A percentile compares a stretch with the other conserved stretches of the same genome.
These are phyloP conservation scores for Lycaena phlaeas DNA, from an alignment of 2,888 invertebrate species.

Conservation along the genomic window DNA sequence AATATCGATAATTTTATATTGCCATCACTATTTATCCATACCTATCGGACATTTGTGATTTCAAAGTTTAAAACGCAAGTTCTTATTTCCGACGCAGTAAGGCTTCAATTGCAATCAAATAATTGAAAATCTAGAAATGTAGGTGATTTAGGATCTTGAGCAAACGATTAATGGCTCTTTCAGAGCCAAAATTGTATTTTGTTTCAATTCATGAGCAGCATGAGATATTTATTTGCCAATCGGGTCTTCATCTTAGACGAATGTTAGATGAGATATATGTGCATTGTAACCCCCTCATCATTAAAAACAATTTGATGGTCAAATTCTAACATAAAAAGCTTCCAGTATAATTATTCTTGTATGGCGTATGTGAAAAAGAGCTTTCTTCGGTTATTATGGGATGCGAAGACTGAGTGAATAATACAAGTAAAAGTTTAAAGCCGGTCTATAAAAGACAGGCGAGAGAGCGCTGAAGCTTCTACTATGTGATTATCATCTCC, in stretches of 20 bases:
- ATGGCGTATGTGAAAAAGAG: too few relatives aligned
- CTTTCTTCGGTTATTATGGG: too few relatives aligned
- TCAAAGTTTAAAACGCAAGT: constrained; percentile 4
- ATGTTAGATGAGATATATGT: too few relatives aligned
- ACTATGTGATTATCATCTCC: not conserved
- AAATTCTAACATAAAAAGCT: too few relatives aligned
- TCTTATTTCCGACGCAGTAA: constrained; percentile 3
- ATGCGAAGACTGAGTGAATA: not conserved
- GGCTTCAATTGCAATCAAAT: constrained; percentile 5
- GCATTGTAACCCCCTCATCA: too few relatives aligned
- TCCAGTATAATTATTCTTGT: too few relatives aligned
- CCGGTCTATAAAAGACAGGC: not conserved
- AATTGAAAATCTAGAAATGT: constrained; percentile 3
- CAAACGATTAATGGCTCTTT: not conserved
- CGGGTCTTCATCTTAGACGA: not conserved
- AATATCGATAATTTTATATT: not conserved
- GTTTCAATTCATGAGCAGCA: not conserved
- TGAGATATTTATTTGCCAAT: not conserved
- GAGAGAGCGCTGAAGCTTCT: not conserved
- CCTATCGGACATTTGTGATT: constrained; percentile 1
- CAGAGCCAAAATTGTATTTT: constrained; percentile 4
- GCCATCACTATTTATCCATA: not conserved
- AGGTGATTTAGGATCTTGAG: not conserved
- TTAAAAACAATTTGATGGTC: too few relatives aligned
- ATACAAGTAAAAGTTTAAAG: not conserved